Conservation (phyloP, 2,888 invertebrate genomes). For the Lasioglossum zephyrum region DNA sequence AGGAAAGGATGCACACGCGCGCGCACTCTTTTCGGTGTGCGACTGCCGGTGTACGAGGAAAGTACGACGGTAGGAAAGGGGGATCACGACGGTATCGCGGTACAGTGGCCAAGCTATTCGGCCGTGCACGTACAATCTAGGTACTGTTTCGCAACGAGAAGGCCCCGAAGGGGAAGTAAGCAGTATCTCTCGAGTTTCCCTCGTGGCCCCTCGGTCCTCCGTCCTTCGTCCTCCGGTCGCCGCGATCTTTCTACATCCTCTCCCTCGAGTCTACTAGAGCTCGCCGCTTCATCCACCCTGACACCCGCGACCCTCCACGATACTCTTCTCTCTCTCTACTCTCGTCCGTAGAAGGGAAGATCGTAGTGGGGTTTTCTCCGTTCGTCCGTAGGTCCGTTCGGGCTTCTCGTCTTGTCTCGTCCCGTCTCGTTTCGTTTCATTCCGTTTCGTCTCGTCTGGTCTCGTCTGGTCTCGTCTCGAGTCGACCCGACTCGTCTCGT, state of each 20-base stretch:
- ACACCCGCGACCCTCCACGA: conserved; percentile 62
- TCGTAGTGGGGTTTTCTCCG: conserved; percentile 74
- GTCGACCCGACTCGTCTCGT: conserved; percentile 83
- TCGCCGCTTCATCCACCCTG: conserved; percentile 66
- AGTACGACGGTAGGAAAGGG: conserved; percentile 51
- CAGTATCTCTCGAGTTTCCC: conserved; percentile 82
- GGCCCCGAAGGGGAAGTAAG: conserved; percentile 73
- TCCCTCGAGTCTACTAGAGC: conserved; percentile 44
- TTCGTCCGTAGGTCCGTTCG: conserved; percentile 76
- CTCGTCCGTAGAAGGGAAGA: conserved; percentile 52
- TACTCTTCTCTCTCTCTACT: conserved; percentile 62
- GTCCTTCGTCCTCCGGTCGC: conserved; percentile 60
- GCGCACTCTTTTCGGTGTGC: conserved; percentile 26
- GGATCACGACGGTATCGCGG: conserved; percentile 62
- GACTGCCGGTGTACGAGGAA: conserved; percentile 36
- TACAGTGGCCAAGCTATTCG: conserved; percentile 71
- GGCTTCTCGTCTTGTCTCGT: conserved; percentile 17
- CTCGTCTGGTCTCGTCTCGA: conserved; percentile 67
- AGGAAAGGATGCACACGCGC: conserved; percentile 42
- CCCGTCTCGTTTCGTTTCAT: conserved; percentile 73
- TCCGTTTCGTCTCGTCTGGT: conserved; percentile 78
- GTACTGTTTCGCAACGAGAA: conserved; percentile 73
- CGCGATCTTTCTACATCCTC: conserved; percentile 52
- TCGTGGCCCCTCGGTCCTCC: conserved; percentile 57
- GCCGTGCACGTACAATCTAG: conserved; percentile 71